Percentiles rank a stretch among this genome's conserved stretches.
Conservation (phyloP, 2,888 invertebrate species). For the Rotaria macrura region DNA sequence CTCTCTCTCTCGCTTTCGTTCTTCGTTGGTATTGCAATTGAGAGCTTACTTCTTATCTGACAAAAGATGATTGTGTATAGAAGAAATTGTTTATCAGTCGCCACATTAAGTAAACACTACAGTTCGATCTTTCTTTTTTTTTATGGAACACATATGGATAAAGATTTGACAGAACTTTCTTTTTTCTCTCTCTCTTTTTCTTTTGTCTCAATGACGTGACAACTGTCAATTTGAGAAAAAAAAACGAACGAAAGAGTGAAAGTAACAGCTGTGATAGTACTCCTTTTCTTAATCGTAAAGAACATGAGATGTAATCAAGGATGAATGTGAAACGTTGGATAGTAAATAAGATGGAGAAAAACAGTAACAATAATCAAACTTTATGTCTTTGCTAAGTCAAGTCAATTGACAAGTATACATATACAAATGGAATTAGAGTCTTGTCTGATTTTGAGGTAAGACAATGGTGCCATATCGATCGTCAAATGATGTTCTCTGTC, state of each 20-base stretch:
- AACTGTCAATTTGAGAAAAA: neutral
- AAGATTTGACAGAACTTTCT: neutral
- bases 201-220: neutral
- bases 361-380: neutral
- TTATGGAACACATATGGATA: neutral
- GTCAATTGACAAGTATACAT: neutral
- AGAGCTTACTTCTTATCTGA: slow-evolving; percentile 8
- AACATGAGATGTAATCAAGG: neutral
- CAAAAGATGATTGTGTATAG: neutral
- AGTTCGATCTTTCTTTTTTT: neutral
- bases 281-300: neutral
- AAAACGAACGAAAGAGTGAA: neutral
- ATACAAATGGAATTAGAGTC: neutral
- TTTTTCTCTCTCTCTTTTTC: neutral
- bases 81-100: slow-evolving; percentile 3
- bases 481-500: neutral
- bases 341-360: neutral
- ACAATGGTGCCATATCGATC: neutral
- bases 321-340: neutral
- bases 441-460: neutral
- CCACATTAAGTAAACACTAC: neutral
- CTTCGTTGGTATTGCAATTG: neutral
- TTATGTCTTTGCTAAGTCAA: neutral
- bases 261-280: neutral
- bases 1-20: neutral